phyloP scores from a whole-genome alignment of 2,113 vertebrate genomes.

The Proteles cristata region DNA sequence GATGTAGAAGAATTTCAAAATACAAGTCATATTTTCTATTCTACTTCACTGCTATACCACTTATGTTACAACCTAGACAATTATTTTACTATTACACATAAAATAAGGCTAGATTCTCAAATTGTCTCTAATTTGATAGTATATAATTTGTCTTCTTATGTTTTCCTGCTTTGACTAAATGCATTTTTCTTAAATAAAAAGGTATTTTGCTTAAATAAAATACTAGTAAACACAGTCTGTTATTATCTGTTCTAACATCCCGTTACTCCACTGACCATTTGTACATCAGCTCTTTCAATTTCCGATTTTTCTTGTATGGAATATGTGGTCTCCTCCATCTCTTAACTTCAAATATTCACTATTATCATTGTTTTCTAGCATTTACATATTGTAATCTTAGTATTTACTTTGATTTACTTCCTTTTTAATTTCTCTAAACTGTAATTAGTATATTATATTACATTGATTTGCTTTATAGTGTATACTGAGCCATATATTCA shows the following conservation, averaged over 20 bases:
- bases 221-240: neutral
- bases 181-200: neutral
- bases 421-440: neutral
- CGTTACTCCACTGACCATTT: neutral
- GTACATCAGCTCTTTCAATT: neutral
- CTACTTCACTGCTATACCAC: neutral
- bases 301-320: neutral
- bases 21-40: neutral
- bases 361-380: neutral
- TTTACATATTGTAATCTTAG: neutral
- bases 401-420: neutral
- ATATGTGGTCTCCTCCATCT: neutral
- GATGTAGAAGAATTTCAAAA: neutral
- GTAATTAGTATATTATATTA: neutral
- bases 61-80: neutral
- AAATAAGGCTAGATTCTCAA: neutral
- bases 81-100: neutral
- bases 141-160: neutral
- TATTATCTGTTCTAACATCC: neutral
- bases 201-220: slow-evolving; percentile 5
- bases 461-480: neutral
- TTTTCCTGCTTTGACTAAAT: neutral
- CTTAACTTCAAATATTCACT: neutral
- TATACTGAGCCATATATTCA: neutral
- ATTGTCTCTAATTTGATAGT: neutral